Base-by-base conservation (phyloP, 30 jellyfish, hydroid and myxozoan species). In the Morbakka virulenta region DNA sequence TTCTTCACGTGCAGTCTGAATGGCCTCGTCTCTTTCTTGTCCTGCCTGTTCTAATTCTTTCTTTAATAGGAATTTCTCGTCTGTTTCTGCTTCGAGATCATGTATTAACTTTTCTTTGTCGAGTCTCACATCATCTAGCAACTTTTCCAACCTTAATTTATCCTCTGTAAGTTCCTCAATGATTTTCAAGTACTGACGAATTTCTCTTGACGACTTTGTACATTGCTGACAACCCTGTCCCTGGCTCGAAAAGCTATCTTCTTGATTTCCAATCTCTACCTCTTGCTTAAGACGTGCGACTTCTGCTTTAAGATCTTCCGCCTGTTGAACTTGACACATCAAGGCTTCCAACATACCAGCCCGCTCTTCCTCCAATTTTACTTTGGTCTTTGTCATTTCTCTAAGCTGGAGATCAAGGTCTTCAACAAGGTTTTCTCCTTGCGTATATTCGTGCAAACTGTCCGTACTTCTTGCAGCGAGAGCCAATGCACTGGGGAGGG, bases 161-260 rank as follows among this genome's bases (percentile, higher is more conserved):
- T 93, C 99, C 77, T 93, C 99, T 6, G 99, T 93, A 67, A 93
- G 88, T 81, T 89, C 89, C 36, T 93, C 96, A n/a, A 93, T 86
- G 76, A 93, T 93, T 66, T 91, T 62, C 14, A 93, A 89, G 62
- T 93, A 93, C 13, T 83, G 89, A 25, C 97, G 89, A 1, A 87
- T 85, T 70, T 93, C 99, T 50, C 52, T 83, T 24, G 88, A 73
- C 35, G 93, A 77, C 67, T 80, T 64, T 17, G 63, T 35, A 71
- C 98, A 91, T 29, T 91, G 72, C 20, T 77, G 12, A 35, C 98
- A 91, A 27, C 78, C 26, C 21, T 83, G 86, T 2, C 83, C 72
- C 64, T 83, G 94, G 32, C 52, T 70, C 25, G 35, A 25, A 1
- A 81, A 72, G 2, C 75, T 28, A 32, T 64, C 80, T 1, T 50